These are phyloP conservation scores for Microplitis demolitor DNA, from an alignment of 1,140 invertebrate genomes.

Conservation along the genomic window DNA sequence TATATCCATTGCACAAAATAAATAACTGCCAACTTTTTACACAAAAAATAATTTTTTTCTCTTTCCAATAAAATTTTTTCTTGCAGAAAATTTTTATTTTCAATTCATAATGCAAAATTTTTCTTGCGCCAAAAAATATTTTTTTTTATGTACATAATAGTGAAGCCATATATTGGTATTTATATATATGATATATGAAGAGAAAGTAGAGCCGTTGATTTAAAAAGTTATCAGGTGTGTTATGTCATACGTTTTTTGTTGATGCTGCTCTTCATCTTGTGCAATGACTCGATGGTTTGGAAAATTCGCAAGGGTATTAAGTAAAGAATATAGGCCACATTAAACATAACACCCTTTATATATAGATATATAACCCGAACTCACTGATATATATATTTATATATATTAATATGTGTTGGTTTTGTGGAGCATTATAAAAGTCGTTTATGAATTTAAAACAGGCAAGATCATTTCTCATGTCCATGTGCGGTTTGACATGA, in stretches of 20 bases:
- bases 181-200: too few species aligned
- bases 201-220: too few species aligned
- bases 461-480: slow-evolving; percentile 61
- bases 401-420: too few species aligned
- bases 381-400: too few species aligned
- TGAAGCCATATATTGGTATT: too few species aligned
- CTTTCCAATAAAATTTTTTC: too few species aligned
- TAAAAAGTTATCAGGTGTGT: background rate
- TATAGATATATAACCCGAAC: background rate
- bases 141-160: too few species aligned
- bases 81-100: too few species aligned
- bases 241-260: background rate
- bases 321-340: slow-evolving; percentile 41
- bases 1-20: background rate
- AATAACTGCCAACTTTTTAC: too few species aligned
- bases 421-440: slow-evolving; percentile 45
- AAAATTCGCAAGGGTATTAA: slow-evolving; percentile 39
- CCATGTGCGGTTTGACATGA: slow-evolving; percentile 27
- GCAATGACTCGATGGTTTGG: slow-evolving; percentile 33
- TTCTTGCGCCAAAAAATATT: too few species aligned
- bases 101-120: too few species aligned
- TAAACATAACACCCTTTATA: background rate
- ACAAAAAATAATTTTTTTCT: too few species aligned
- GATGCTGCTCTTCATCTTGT: background rate
- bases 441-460: slow-evolving; percentile 64